These are phyloP conservation scores for Laspeyria flexula DNA, from an alignment of 2,888 invertebrate genomes.

Conservation along the genomic window DNA sequence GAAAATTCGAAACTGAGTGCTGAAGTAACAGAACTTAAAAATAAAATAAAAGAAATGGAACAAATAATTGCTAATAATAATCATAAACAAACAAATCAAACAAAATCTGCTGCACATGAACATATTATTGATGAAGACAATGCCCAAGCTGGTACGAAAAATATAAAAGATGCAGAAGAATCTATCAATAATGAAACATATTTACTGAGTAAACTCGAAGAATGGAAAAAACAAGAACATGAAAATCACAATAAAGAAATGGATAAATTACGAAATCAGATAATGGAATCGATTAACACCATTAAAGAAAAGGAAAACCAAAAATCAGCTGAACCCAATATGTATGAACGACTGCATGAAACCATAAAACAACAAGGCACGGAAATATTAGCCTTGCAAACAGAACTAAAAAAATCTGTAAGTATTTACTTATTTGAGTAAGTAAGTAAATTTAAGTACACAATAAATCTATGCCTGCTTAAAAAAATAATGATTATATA, in stretches of 20 bases:
- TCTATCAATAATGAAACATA: constrained; percentile 63
- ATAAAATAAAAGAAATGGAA: constrained; percentile 81
- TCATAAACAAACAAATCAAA: constrained; percentile 21
- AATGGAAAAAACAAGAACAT: constrained; percentile 83
- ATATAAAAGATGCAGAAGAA: constrained; percentile 68
- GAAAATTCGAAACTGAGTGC: constrained; percentile 87
- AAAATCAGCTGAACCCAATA: constrained; percentile 51
- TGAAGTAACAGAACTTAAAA: constrained; percentile 77
- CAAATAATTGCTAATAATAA: constrained; percentile 50
- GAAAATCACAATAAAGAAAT: constrained; percentile 85
- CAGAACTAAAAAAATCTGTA: constrained; percentile 76
- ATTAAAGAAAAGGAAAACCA: constrained; percentile 62
- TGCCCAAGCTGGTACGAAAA: constrained; percentile 36
- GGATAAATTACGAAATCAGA: constrained; percentile 71
- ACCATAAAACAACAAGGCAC: constrained; percentile 82
- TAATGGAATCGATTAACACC: constrained; percentile 68
- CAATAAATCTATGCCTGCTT: no score
- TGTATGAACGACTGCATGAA: constrained; percentile 70
- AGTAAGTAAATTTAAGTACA: no score
- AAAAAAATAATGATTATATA: no score
- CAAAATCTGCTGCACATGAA: constrained; percentile 11
- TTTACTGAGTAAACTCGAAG: constrained; percentile 74
- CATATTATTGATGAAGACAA: constrained; percentile 18
- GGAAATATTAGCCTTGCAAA: constrained; percentile 79
- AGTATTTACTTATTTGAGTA: constrained; percentile 25